Base-by-base conservation (phyloP, 1,140 invertebrate genomes). In the Brachionus manjavacas region DNA sequence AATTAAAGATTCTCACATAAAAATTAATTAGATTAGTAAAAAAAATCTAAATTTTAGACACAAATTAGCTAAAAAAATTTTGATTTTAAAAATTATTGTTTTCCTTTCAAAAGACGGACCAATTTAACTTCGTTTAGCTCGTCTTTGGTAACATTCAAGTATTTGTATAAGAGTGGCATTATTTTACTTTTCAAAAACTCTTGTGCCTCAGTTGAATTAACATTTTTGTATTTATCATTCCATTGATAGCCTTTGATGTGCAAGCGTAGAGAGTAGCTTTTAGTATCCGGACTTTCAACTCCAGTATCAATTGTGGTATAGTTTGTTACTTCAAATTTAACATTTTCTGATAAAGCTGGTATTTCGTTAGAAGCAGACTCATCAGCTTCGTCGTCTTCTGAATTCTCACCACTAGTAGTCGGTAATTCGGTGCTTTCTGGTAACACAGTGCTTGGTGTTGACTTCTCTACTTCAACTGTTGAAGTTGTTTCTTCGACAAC, bases 211-310 rank as follows among this genome's bases (percentile, higher is more conserved):
- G 72, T 76, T 49, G 72, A 76, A 76, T 76, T 76, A 1, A 76
- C 72, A 76, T 76, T 76, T 31, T 76, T 46, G 20, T 76, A 76
- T 49, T 49, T 76, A 25, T 76, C 72, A 28, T 76, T 76, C 72
- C 72, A 76, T 76, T 76, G 72, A 28, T 76, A 76, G 46, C 72
- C 72, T 76, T 76, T 76, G 28, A 76, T 76, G 72, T 76, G 72
- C 46, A 76, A 49, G 12, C 72, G 39, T 49, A 76, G 25, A 9
- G 72, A 76, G 28, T 76, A 76, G 46, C 72, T 76, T 76, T 76
- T 76, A 16, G 72, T 25, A 8, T 76, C 72, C 11, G 41, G 20
- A 23, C 12, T 49, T 4, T 76, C 46, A 43, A 23, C 7, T 25
- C 41, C 41, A 41, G 9, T 20, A 46, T 76, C 72, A 11, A 76